Percentiles rank a stretch among this genome's conserved stretches.
These are phyloP conservation scores for Drosophila villosipedis DNA, from an alignment of 2,888 invertebrate genomes.

Conservation along the genomic window DNA sequence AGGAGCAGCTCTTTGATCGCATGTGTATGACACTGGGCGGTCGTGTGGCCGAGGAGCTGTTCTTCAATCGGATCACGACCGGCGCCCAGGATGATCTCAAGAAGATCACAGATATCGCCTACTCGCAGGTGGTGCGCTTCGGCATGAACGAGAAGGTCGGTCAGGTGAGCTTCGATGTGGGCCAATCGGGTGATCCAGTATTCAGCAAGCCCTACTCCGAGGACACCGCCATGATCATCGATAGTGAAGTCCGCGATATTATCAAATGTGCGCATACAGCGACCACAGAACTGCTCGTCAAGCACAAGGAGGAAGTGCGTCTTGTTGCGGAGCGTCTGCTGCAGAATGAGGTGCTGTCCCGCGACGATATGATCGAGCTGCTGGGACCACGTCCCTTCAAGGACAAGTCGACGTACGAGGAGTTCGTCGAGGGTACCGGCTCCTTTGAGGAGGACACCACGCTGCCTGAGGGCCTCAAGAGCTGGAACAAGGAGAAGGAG, in stretches of 20 bases:
- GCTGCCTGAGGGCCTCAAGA: slow-evolving; percentile 96
- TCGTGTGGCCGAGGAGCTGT: slow-evolving; percentile 97
- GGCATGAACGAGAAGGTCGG: slow-evolving; percentile 99
- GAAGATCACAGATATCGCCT: slow-evolving; percentile 99
- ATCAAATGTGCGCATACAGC: slow-evolving; percentile 92
- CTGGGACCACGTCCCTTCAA: slow-evolving; percentile 97
- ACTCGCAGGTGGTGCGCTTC: slow-evolving; percentile 98
- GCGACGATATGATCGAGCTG: slow-evolving; percentile 99
- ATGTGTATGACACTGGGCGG: slow-evolving; percentile 99
- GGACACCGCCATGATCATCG: slow-evolving; percentile 97
- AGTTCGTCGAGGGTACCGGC: slow-evolving; percentile 99
- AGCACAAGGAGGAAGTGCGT: slow-evolving; percentile 94
- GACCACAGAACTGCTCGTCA: slow-evolving; percentile 91
- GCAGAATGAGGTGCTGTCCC: slow-evolving; percentile 96
- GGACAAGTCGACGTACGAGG: slow-evolving; percentile 99
- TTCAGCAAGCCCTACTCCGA: slow-evolving; percentile 99
- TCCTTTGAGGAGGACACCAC: slow-evolving; percentile 98
- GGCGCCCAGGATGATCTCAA: slow-evolving; percentile 99
- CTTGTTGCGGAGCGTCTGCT: slow-evolving; percentile 95
- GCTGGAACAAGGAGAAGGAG: slow-evolving; percentile 94
- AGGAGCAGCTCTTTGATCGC: slow-evolving; percentile 97
- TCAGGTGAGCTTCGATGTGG: slow-evolving; percentile 97
- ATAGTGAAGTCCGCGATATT: slow-evolving; percentile 93
- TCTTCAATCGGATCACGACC: slow-evolving; percentile 97
- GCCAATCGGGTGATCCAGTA: slow-evolving; percentile 95